Percentiles rank a stretch among this genome's conserved stretches.
Conservation (phyloP, 2,113 vertebrate species). For the Rhinoptilus africanus region DNA sequence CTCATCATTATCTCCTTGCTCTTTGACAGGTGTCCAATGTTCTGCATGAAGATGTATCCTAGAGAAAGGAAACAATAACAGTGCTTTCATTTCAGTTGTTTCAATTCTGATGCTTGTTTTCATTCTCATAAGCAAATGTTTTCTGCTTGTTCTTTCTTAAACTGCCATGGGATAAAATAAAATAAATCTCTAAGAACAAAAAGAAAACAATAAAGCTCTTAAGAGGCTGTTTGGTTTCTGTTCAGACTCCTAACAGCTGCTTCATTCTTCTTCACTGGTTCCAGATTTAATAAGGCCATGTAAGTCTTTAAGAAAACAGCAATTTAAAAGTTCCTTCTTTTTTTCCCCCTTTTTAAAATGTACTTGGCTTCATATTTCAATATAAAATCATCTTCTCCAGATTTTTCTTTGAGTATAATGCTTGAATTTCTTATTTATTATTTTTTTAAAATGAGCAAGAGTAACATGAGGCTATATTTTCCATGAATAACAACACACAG, state of each 20-base stretch:
- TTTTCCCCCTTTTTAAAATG: background rate
- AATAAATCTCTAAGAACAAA: conserved; percentile 23
- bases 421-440: background rate
- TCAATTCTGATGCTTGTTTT: conserved; percentile 36
- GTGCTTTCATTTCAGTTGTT: background rate
- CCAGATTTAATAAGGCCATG: conserved; percentile 59
- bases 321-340: background rate
- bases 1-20: background rate
- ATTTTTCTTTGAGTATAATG: background rate
- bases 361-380: background rate
- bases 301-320: conserved; percentile 53
- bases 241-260: conserved; percentile 65
- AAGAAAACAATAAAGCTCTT: conserved; percentile 45
- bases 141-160: conserved; percentile 31
- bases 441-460: background rate
- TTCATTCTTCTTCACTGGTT: conserved; percentile 69
- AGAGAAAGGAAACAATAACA: conserved; percentile 15
- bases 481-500: background rate
- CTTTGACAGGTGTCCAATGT: background rate
- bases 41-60: background rate
- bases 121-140: conserved; percentile 24
- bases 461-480: background rate
- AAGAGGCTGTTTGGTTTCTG: conserved; percentile 56
- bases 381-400: background rate
- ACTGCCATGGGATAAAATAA: conserved; percentile 35